Evolutionary conservation across 2,888 invertebrate species (phyloP), one percentile per base, ranked within the genome.

Genomic region (Athrips mouffetella): DNA sequence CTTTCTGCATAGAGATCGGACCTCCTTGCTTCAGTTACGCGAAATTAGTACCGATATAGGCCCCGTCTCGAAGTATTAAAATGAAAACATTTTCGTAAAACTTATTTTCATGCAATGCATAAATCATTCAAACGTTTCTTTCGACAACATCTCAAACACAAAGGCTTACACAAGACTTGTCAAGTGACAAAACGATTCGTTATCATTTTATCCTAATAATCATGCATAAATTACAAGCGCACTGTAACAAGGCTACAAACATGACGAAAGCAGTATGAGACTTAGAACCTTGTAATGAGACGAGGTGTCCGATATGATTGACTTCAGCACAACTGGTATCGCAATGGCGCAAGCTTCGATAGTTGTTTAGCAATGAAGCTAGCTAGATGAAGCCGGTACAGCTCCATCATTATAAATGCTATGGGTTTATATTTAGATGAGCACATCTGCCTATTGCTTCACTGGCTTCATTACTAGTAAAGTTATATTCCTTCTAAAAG

Each of bases 171-270:
- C 40, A 23, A 40, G 21, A 39, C 39, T 23, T 23, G 40, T 18
- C 37, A 37, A 37, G 18, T 21, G 40, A 25, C 40, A 40, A 15
- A 40, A 40, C 40, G 4, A 11, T 21, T 13, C 25, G 40, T 40
- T 25, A 40, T 40, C 40, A 40, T 40, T 40, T 11, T 40, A 40
- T 40, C 40, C 40, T 23, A 23, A 23, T 40, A 40, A 23, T 13
- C 31, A 11, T 25, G 10, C 25, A 25, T 20, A 40, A 23, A 7
- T 13, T 40, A 40, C 25, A 39, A n/a, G n/a, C n/a, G n/a, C n/a
- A n/a, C n/a, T n/a, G n/a, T n/a, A n/a, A n/a, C n/a, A n/a, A n/a
- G n/a, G n/a, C n/a, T n/a, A n/a, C n/a, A n/a, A n/a, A n/a, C n/a
- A n/a, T n/a, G n/a, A n/a, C n/a, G n/a, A n/a, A n/a, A n/a, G n/a